Conservation (phyloP, 2,113 vertebrate genomes). For the Thamnophis sirtalis region DNA sequence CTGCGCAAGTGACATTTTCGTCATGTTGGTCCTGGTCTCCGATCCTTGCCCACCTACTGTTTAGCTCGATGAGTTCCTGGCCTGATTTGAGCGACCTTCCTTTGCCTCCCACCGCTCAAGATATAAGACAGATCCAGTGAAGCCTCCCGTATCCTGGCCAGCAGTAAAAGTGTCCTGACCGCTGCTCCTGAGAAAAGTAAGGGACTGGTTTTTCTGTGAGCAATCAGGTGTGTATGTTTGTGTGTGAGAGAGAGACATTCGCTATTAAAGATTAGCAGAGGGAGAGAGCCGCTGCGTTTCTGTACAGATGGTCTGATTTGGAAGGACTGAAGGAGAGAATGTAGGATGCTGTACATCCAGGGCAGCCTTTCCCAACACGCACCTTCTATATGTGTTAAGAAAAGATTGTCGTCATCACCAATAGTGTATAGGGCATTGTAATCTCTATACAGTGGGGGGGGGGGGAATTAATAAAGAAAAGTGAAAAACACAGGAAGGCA, state of each 20-base stretch:
- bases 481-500: not conserved
- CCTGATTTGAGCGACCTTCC: not conserved
- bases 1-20: not conserved
- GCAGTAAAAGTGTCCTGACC: not conserved
- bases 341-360: not conserved
- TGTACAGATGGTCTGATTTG: not conserved
- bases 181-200: not conserved
- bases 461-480: too few species aligned
- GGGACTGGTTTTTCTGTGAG: not conserved
- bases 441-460: not conserved
- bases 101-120: not conserved
- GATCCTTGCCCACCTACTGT: too few species aligned
- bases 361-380: not conserved
- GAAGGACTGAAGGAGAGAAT: not conserved
- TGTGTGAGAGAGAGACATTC: not conserved
- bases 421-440: not conserved
- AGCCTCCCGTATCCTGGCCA: not conserved
- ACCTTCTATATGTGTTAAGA: not conserved
- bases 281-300: not conserved
- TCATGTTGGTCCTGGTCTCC: not conserved
- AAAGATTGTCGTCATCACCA: not conserved
- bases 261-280: not conserved
- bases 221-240: not conserved
- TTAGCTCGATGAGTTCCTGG: not conserved
- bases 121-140: not conserved